Percentiles rank a stretch among this genome's conserved stretches.
Evolutionary conservation across 2,888 invertebrate species (phyloP).

Genomic region (Yponomeuta malinellus): DNA sequence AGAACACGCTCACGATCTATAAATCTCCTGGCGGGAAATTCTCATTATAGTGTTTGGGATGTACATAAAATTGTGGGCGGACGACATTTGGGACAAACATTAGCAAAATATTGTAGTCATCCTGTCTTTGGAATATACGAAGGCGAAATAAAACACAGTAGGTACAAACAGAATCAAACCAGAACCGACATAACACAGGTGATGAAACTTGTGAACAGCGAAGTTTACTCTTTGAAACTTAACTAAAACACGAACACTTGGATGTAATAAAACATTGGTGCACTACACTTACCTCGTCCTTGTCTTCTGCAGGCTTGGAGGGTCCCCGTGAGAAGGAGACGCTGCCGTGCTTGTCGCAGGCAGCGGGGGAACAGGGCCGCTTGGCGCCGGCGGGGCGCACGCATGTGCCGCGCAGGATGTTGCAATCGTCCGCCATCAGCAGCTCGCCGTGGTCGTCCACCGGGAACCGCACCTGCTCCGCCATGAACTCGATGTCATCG

Average conservation of each 20-base stretch:
- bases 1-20: no score
- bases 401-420: neutral
- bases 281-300: neutral
- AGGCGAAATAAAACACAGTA: no score
- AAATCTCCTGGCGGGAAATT: no score
- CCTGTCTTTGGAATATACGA: no score
- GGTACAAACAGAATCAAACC: no score
- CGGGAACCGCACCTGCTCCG: neutral
- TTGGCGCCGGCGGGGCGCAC: neutral
- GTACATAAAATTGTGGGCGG: no score
- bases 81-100: no score
- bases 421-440: neutral
- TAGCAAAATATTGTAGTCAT: no score
- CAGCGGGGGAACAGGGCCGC: neutral
- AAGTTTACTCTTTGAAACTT: no score
- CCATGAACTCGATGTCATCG: neutral
- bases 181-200: no score
- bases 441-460: neutral
- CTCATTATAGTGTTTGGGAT: no score
- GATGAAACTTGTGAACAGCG: no score
- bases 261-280: neutral
- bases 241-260: neutral
- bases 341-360: neutral
- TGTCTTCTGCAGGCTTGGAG: neutral
- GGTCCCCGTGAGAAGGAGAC: neutral